Percentiles rank a stretch among this genome's conserved stretches.
Conservation (phyloP, 2,797 vertebrate species). For the Meda fulgida region DNA sequence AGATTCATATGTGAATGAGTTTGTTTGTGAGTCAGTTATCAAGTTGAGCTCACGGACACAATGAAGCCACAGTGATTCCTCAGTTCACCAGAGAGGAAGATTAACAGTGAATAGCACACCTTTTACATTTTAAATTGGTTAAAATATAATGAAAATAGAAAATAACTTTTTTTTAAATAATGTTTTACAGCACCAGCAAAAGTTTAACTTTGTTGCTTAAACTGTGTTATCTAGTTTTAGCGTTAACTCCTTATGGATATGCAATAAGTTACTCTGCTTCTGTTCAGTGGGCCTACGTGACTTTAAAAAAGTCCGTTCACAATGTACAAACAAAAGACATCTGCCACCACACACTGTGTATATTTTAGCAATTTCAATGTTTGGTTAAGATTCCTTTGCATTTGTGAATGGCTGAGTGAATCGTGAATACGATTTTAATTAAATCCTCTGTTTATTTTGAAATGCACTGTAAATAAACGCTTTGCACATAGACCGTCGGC, state of each 20-base stretch:
- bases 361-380: constrained; percentile 69
- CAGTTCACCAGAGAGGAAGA: background rate
- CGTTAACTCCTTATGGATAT: background rate
- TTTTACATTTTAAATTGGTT: background rate
- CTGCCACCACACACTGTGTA: constrained; percentile 51
- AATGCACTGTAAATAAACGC: constrained; percentile 70
- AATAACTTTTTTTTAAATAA: background rate
- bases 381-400: constrained; percentile 63
- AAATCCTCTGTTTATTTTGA: constrained; percentile 70
- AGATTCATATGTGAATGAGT: background rate
- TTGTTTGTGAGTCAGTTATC: background rate
- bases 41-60: background rate
- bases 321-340: background rate
- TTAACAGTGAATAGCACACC: background rate
- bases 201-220: background rate
- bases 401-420: constrained; percentile 41
- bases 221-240: background rate
- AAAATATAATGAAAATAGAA: background rate
- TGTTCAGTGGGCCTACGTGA: constrained; percentile 9
- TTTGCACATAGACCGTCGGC: constrained; percentile 38
- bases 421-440: constrained; percentile 66
- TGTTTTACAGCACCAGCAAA: too few relatives aligned
- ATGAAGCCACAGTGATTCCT: background rate
- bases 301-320: background rate
- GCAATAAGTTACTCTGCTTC: background rate